Conservation (phyloP, 2,113 vertebrate genomes). For the Hyperoodon ampullatus region DNA sequence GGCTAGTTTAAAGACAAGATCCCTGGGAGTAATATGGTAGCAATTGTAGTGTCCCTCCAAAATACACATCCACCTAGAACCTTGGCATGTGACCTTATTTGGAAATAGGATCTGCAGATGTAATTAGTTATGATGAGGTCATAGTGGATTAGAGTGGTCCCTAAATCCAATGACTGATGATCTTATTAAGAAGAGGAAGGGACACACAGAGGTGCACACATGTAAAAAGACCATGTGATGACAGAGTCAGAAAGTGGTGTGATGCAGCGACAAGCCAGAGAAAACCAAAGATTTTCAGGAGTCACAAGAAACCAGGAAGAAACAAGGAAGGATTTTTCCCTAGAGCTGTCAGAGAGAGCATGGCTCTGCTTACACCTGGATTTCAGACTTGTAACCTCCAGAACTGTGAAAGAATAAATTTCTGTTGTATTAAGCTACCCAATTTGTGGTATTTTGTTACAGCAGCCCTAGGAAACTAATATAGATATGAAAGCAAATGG, state of each 20-base stretch:
- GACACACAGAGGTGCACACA: not conserved
- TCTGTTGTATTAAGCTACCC: not conserved
- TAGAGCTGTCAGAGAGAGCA: not conserved
- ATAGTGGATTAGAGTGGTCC: not conserved
- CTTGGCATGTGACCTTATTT: not conserved
- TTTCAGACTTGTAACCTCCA: not conserved
- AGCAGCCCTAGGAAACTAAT: not conserved
- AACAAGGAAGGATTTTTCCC: not conserved
- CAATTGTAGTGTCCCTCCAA: not conserved
- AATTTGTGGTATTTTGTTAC: not conserved
- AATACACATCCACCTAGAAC: not conserved
- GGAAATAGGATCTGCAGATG: not conserved
- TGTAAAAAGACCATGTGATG: not conserved
- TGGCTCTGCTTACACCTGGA: not conserved
- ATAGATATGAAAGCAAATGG: not conserved
- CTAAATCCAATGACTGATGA: not conserved
- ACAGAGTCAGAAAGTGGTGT: not conserved
- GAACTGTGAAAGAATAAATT: not conserved
- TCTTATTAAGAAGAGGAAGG: not conserved
- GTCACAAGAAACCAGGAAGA: not conserved
- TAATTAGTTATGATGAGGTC: not conserved
- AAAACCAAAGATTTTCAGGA: not conserved
- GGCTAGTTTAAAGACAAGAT: not conserved
- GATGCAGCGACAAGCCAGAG: not conserved
- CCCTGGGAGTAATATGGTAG: not conserved